phyloP scores from a whole-genome alignment of 2,797 vertebrate species.

The Natrix natrix region DNA sequence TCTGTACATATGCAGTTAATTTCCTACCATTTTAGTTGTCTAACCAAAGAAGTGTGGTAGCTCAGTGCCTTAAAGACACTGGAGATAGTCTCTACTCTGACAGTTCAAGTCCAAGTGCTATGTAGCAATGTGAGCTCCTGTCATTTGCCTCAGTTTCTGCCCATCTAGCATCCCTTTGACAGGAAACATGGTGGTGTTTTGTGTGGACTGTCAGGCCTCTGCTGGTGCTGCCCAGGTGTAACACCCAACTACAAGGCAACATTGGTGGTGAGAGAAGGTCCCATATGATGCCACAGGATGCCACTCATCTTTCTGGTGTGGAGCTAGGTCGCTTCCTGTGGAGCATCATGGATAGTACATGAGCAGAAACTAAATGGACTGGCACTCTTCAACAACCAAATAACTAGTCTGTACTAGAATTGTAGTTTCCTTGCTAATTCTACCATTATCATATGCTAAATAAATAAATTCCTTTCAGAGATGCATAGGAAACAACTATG shows the following conservation, averaged over 20 bases:
- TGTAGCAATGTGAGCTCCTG: neutral
- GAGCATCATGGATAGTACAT: neutral
- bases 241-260: neutral
- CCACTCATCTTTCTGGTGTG: neutral
- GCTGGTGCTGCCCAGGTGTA: no score
- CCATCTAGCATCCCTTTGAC: neutral
- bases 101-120: neutral
- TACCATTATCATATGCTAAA: neutral
- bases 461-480: conserved; percentile 3
- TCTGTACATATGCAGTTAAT: conserved; percentile 2
- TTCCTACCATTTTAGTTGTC: conserved; percentile 30
- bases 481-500: conserved; percentile 19
- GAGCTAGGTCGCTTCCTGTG: neutral
- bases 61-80: neutral
- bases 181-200: neutral
- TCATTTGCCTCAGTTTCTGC: neutral
- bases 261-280: neutral
- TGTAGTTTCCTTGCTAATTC: neutral
- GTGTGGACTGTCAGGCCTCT: neutral
- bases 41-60: neutral
- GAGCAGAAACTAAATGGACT: neutral
- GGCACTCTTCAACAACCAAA: neutral
- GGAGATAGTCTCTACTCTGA: neutral
- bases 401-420: neutral
- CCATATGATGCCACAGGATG: neutral